Percentiles rank a stretch among this genome's conserved stretches.
Conservation (phyloP, 2,797 vertebrate species). For the Kryptopterus vitreolus region DNA sequence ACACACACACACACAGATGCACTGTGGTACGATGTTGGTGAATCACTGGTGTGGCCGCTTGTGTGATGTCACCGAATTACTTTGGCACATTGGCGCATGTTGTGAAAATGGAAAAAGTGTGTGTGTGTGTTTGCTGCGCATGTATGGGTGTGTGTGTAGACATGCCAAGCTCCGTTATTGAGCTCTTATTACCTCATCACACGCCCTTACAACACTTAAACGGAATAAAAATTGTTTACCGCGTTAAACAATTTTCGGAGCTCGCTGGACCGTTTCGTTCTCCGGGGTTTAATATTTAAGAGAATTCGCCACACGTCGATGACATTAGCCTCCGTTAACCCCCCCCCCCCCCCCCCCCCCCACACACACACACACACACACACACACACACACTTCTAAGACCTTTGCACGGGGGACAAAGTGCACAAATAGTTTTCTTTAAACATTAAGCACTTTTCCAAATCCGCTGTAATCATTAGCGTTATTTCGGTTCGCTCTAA, state of each 20-base stretch:
- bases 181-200: slow-evolving; percentile 3
- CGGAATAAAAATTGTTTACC: not conserved
- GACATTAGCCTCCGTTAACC: not conserved
- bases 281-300: slow-evolving; percentile 2
- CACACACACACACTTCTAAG: too few species aligned
- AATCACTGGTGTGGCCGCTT: slow-evolving; percentile 62
- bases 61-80: slow-evolving; percentile 74
- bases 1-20: not conserved
- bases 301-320: not conserved
- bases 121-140: not conserved
- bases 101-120: slow-evolving; percentile 33
- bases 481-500: not conserved
- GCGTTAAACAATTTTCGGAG: not conserved
- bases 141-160: slow-evolving; percentile 2
- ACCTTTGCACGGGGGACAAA: not conserved
- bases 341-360: too few species aligned
- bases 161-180: slow-evolving; percentile 8
- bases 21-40: slow-evolving; percentile 60
- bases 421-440: not conserved
- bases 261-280: not conserved
- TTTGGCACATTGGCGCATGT: slow-evolving; percentile 63
- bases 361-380: too few species aligned
- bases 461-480: not conserved
- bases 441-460: not conserved
- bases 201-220: not conserved